phyloP scores from a whole-genome alignment of 2,113 vertebrate genomes.

The Chionis minor region DNA sequence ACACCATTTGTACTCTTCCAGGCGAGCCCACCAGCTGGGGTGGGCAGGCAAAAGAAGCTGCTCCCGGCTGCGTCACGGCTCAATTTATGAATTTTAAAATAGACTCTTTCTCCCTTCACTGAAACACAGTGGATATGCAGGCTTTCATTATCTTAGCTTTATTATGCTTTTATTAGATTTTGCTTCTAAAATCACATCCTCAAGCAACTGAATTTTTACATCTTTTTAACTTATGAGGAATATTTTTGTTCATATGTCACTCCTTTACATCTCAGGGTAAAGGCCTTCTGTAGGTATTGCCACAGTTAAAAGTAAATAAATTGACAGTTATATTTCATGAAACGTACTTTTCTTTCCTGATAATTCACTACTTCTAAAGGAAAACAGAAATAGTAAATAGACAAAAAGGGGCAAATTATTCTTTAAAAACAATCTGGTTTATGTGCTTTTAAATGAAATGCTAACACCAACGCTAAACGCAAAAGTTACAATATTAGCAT shows the following conservation, averaged over 20 bases:
- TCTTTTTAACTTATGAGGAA: neutral
- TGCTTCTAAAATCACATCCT: neutral
- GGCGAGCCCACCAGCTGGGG: neutral
- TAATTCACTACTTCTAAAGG: neutral
- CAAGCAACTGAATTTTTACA: neutral
- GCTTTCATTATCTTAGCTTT: neutral
- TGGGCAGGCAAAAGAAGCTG: neutral
- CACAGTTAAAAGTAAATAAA: neutral
- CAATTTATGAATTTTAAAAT: neutral
- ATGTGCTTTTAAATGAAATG: neutral
- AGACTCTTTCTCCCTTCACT: neutral
- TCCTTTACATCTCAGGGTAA: neutral
- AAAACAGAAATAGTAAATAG: neutral
- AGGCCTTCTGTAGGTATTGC: neutral
- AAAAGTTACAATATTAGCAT: neutral
- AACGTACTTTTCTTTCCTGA: neutral
- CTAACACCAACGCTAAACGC: neutral
- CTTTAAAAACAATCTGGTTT: neutral
- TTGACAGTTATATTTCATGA: neutral
- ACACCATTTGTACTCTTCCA: fast-evolving
- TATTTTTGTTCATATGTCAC: neutral
- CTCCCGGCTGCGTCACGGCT: neutral
- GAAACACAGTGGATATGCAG: neutral
- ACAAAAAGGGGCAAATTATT: neutral
- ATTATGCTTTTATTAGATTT: neutral